Base-by-base conservation (phyloP, 2,113 vertebrate genomes). In the Spermophilus dauricus region DNA sequence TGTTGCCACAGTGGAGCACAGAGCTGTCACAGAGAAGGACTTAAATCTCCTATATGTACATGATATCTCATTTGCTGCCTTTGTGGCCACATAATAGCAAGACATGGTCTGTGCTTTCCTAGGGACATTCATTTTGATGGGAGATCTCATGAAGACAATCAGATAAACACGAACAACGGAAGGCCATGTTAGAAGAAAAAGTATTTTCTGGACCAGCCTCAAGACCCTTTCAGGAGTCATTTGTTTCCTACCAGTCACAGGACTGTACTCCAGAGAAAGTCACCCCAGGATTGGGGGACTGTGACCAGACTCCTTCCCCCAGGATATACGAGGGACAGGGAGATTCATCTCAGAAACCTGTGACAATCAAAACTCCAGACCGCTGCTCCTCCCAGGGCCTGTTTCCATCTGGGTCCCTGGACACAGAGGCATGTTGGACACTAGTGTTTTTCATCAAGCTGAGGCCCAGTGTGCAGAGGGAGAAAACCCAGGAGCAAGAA, bases 261-360 rank as follows among this genome's bases (percentile, higher is more conserved):
- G 24, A 67, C 37, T 61, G 26, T 85, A 14, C 63, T 84, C 91
- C 67, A 76, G 22, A 77, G 82, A 95, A 77, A 96, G 80, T 45
- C 69, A 14, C 61, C 56, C 26, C 20, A 12, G 32, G 34, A 56
- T 51, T 61, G 56, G 70, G 34, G 53, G 77, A 75, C 86, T 82
- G 63, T 51, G 77, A 83, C 78, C 30, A 92, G 76, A 81, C 63
- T 69, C 14, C 20, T 1, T 87, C 39, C 26, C 26, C 34, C 1
- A 20, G 39, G 73, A 30, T 17, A 0, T n/a, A 6, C 11, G 10
- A 18, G 28, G 30, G 65, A 10, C 16, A 63, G 34, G 39, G 28
- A 80, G 39, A 87, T 76, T 61, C 73, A 63, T 93, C 70, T 92
- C 37, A 37, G 28, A 4, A 72, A 24, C 16, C 69, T 69, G 12